phyloP scores from a whole-genome alignment of 1,140 invertebrate genomes.

The Trinorchestia longiramus region DNA sequence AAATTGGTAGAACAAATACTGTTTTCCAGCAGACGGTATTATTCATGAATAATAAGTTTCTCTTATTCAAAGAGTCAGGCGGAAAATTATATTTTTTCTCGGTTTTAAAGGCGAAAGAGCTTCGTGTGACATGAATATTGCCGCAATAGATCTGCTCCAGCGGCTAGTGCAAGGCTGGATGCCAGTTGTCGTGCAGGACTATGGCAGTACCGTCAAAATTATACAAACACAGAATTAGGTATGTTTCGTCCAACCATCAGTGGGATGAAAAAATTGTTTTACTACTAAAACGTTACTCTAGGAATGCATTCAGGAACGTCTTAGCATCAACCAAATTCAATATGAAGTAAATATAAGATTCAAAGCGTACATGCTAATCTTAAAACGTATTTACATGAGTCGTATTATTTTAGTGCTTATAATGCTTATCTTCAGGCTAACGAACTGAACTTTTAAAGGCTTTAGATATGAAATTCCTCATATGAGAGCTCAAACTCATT shows the following conservation, averaged over 20 bases:
- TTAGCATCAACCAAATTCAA: not conserved
- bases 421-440: not conserved
- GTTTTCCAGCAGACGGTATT: not conserved
- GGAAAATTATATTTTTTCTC: not conserved
- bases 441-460: not conserved
- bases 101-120: no score
- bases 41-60: not conserved
- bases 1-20: not conserved
- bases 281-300: not conserved
- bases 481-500: not conserved
- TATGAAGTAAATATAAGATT: not conserved
- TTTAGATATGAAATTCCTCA: not conserved
- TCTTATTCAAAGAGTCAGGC: not conserved
- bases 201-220: not conserved
- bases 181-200: no score
- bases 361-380: not conserved
- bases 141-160: no score
- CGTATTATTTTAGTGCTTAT: not conserved
- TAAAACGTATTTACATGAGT: not conserved
- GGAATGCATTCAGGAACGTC: not conserved
- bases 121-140: no score
- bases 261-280: not conserved
- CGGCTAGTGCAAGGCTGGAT: no score
- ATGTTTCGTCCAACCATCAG: no score
- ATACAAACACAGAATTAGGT: not conserved